Percentiles rank a stretch among this genome's conserved stretches.
Evolutionary conservation across 2,113 vertebrate genomes (phyloP).

Genomic region (Halcyon malimbica): DNA sequence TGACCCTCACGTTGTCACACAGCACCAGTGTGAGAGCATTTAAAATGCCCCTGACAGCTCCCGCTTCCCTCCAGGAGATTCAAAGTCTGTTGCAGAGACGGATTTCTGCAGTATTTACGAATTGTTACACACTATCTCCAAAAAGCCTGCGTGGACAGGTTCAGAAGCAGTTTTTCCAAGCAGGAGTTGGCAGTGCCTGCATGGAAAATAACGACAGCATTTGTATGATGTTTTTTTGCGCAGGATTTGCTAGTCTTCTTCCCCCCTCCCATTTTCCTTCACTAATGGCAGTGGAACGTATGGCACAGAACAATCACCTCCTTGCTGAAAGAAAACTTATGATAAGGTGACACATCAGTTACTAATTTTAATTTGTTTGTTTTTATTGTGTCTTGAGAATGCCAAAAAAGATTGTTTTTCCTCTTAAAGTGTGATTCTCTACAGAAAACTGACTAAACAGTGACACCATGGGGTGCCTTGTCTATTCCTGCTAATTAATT

Average conservation of each 20-base stretch:
- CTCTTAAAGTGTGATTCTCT: background rate
- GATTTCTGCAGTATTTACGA: background rate
- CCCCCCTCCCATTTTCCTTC: background rate
- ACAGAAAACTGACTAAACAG: constrained; percentile 45
- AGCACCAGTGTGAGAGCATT: background rate
- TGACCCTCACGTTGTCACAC: fast-evolving
- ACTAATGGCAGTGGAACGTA: background rate
- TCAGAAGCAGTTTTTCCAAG: background rate
- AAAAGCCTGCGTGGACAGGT: background rate
- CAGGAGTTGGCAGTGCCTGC: background rate
- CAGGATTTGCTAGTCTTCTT: background rate
- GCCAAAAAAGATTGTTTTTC: background rate
- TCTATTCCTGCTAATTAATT: constrained; percentile 10
- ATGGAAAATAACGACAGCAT: background rate
- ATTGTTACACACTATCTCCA: background rate
- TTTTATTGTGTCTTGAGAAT: constrained; percentile 11
- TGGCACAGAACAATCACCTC: background rate
- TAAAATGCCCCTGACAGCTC: background rate
- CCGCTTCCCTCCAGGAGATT: background rate
- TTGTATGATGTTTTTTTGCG: background rate
- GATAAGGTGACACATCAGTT: constrained; percentile 29
- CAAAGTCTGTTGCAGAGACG: background rate
- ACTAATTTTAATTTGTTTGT: constrained; percentile 44
- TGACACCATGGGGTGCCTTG: constrained; percentile 37
- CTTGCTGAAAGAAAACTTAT: background rate